These are phyloP conservation scores for Grapholita molesta DNA, from an alignment of 1,140 invertebrate species.

Conservation along the genomic window DNA sequence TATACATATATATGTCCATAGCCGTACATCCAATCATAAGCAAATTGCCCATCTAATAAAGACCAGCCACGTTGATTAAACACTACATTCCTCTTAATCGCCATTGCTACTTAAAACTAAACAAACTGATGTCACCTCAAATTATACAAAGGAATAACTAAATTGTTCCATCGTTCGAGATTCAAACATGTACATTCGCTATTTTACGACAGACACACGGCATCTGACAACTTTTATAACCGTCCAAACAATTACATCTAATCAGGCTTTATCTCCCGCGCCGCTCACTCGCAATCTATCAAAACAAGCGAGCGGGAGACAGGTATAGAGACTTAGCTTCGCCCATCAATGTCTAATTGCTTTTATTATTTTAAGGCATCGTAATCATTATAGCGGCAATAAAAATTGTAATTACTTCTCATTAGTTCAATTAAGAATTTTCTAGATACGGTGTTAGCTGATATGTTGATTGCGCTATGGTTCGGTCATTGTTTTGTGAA, in stretches of 20 bases:
- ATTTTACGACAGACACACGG: slow-evolving; percentile 72
- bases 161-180: slow-evolving; percentile 38
- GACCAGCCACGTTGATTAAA: neutral
- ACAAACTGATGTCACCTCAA: neutral
- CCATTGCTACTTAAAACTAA: neutral
- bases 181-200: slow-evolving; percentile 54
- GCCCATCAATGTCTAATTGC: slow-evolving; percentile 76
- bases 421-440: slow-evolving; percentile 78
- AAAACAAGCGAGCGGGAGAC: slow-evolving; percentile 43
- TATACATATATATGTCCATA: too few relatives aligned
- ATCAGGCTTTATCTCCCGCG: slow-evolving; percentile 46
- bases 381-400: slow-evolving; percentile 76
- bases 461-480: slow-evolving; percentile 66
- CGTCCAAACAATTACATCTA: slow-evolving; percentile 75
- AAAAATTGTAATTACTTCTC: slow-evolving; percentile 78
- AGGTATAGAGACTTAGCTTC: slow-evolving; percentile 52
- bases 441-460: slow-evolving; percentile 72
- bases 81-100: neutral
- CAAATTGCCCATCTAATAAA: neutral
- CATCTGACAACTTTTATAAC: slow-evolving; percentile 75
- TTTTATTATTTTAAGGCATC: slow-evolving; percentile 78
- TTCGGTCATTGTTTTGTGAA: slow-evolving; percentile 56
- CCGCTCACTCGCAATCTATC: slow-evolving; percentile 32
- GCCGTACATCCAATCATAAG: neutral
- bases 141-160: neutral